These are phyloP conservation scores for Pachycephus smyrnensis DNA, from an alignment of 2,888 invertebrate genomes.

Conservation along the genomic window DNA sequence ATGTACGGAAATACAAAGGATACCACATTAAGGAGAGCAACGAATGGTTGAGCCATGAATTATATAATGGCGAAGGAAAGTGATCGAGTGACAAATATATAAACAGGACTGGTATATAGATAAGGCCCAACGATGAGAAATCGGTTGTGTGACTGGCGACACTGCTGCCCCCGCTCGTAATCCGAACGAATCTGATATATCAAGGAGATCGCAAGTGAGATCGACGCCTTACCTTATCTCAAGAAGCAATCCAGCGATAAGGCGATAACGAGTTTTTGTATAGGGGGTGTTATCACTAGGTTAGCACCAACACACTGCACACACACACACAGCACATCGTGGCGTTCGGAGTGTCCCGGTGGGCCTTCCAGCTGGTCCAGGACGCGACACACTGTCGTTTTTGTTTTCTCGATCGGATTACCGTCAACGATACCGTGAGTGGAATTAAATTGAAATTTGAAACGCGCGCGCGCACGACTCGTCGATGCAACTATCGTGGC, in stretches of 20 bases:
- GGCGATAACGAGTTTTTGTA: conserved; percentile 17
- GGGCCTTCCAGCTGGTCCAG: conserved; percentile 23
- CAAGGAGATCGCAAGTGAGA: conserved; percentile 1
- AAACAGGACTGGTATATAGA: neutral
- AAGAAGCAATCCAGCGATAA: conserved; percentile 24
- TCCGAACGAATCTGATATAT: conserved; percentile 6
- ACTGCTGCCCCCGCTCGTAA: conserved; percentile 31
- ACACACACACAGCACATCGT: conserved; percentile 65
- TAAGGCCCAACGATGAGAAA: neutral
- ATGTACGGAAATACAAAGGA: neutral
- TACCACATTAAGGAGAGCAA: neutral
- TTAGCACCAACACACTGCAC: conserved; percentile 65
- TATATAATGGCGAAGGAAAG: neutral
- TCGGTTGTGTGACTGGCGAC: conserved; percentile 17
- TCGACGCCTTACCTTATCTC: conserved; percentile 23
- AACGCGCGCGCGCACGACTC: conserved; percentile 50
- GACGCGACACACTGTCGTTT: conserved; percentile 11
- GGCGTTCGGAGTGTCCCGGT: conserved; percentile 27
- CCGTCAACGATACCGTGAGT: conserved; percentile 13
- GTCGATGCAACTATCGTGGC: conserved; percentile 65
- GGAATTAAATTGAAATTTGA: conserved; percentile 13
- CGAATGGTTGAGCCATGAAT: neutral
- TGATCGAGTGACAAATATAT: neutral
- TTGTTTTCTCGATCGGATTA: conserved; percentile 15
- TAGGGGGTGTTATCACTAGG: conserved; percentile 49